These are phyloP conservation scores for Campylomormyrus tamandua DNA, from an alignment of 2,113 vertebrate genomes.

Conservation along the genomic window DNA sequence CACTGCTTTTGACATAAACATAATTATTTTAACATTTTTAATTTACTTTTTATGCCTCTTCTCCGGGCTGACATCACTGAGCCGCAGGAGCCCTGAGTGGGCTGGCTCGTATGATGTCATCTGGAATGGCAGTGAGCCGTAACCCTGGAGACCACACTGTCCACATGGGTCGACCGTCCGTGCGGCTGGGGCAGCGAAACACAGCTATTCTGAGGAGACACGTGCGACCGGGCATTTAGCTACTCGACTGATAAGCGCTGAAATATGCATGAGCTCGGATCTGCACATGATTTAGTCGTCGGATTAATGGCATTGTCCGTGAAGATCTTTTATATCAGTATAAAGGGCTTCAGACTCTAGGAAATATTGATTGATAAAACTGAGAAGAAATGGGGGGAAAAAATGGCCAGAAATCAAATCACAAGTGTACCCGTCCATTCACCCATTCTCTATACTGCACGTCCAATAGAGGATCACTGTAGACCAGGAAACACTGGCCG, in stretches of 20 bases:
- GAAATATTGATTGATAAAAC: slow-evolving; percentile 10
- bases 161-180: not conserved
- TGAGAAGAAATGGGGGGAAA: not conserved
- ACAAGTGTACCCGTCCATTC: not conserved
- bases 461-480: not conserved
- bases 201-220: not conserved
- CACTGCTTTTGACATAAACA: not conserved
- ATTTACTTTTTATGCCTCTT: not conserved
- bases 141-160: not conserved
- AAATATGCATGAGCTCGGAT: slow-evolving; percentile 19
- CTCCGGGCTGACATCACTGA: not conserved
- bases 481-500: not conserved
- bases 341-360: not conserved
- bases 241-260: slow-evolving; percentile 3
- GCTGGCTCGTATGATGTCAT: not conserved
- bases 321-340: slow-evolving; percentile 2
- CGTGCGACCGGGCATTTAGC: not conserved
- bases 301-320: not conserved
- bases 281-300: slow-evolving; percentile 8
- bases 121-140: not conserved
- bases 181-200: not conserved
- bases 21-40: not conserved
- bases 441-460: not conserved
- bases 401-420: not conserved
- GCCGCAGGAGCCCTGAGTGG: not conserved